phyloP scores from a whole-genome alignment of 1,140 invertebrate genomes.

The Pomacea maculata region DNA sequence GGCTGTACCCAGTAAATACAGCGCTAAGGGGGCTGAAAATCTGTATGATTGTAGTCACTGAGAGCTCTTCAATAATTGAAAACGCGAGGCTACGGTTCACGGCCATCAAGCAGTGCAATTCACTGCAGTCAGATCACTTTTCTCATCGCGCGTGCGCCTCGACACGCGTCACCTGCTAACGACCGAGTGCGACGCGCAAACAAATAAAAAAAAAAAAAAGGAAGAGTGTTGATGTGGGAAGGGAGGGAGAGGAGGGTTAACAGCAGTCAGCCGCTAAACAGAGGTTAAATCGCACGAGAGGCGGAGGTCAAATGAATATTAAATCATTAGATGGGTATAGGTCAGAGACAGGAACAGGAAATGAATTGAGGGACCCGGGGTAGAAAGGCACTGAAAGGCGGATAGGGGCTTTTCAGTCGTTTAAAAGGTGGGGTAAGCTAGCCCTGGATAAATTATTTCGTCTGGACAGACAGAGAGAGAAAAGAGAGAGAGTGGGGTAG shows the following conservation, averaged over 20 bases:
- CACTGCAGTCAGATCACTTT: background rate
- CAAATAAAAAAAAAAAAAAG: background rate
- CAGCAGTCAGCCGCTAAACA: no score
- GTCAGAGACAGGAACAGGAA: background rate
- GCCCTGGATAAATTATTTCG: background rate
- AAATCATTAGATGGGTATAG: conserved; percentile 3
- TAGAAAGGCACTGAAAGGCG: background rate
- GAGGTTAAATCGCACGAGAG: no score
- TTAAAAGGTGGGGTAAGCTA: background rate
- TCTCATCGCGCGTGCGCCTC: background rate
- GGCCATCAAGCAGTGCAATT: no score
- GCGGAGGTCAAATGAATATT: conserved; percentile 6
- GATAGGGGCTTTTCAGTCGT: background rate
- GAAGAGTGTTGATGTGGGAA: background rate
- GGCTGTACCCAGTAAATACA: no score
- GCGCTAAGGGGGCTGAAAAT: no score
- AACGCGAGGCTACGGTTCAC: no score
- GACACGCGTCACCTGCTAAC: background rate
- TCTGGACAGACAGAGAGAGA: background rate
- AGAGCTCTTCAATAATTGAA: no score
- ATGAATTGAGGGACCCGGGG: background rate
- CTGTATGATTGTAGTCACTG: no score
- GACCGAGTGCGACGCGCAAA: background rate
- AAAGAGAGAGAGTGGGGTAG: background rate
- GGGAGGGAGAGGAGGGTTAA: background rate